These are phyloP conservation scores for Columba janthina DNA, from an alignment of 2,113 vertebrate genomes.

Conservation along the genomic window DNA sequence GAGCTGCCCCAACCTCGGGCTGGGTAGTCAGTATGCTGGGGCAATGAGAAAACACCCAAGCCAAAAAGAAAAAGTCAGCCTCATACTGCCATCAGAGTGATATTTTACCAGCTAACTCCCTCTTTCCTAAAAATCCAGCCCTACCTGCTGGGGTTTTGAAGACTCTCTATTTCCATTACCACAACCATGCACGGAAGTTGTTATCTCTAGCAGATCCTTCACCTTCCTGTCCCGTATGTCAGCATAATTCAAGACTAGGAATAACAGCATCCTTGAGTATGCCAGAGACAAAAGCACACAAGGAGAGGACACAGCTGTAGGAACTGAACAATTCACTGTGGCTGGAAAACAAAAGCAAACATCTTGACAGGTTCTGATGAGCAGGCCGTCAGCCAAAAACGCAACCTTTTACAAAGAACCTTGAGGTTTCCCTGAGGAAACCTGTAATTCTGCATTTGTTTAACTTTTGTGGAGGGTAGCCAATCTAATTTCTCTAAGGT, in stretches of 20 bases:
- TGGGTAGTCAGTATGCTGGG: not conserved
- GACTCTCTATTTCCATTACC: not conserved
- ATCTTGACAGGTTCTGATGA: not conserved
- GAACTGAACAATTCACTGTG: not conserved
- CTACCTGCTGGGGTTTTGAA: not conserved
- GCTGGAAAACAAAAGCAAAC: not conserved
- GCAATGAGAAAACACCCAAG: not conserved
- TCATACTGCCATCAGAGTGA: not conserved
- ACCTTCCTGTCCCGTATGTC: not conserved
- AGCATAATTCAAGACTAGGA: not conserved
- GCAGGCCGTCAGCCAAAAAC: not conserved
- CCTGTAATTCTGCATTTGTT: not conserved
- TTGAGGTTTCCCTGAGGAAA: not conserved
- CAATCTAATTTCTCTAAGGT: not conserved
- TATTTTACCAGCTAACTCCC: not conserved
- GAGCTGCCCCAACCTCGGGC: fast-evolving
- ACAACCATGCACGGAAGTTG: fast-evolving
- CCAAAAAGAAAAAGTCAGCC: not conserved
- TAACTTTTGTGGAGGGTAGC: not conserved
- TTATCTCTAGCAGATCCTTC: not conserved
- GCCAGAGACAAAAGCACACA: not conserved
- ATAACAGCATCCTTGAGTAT: not conserved
- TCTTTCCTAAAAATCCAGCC: not conserved
- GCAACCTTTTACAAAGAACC: not conserved
- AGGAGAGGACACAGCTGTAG: not conserved